Base-by-base conservation (phyloP, 1,140 invertebrate genomes). In the Polyergus mexicanus region DNA sequence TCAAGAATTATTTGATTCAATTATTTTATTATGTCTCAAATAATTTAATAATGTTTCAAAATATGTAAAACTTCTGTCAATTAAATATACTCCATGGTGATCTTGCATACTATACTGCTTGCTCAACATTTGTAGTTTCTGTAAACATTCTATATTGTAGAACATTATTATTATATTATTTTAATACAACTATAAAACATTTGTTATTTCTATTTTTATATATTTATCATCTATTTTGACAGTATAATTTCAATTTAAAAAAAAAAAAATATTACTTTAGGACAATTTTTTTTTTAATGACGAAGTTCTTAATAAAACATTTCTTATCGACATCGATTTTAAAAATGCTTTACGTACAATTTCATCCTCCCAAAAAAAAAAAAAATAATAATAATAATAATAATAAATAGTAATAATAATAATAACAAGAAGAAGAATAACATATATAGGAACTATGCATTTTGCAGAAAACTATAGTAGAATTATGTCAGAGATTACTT, bases 1-100 rank as follows among this genome's bases (percentile, higher is more conserved):
- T 99, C 98, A 68, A 99, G 96, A 87, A 99, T 97, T 13, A 99
- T 95, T 95, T 99, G 97, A 2, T 99, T 99, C 25, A 87, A 99
- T 97, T 13, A 99, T 95, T 95, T 99, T 97, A 2, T 99, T 99
- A 95, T 99, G 98, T 81, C 99, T 96, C 68, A 99, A 95, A 95
- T 99, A 99, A 95, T 99, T 99, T 54, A 99, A 95, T 58, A 99
- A 97, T n/a, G 99, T 98, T 91, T 98, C 98, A 96, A 99, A 99
- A 94, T 99, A 99, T n/a, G 97, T 97, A 0, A 98, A 98, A 95
- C 98, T 99, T 85, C 99, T 96, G 93, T 99, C 99, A 69, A 99
- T 99, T 71, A 99, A 95, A 94, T 97, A 99, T 0, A 99, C 99
- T 25, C 98, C 98, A 90, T 96, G 96, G 28, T 96, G 93, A 93